Evolutionary conservation across 2,797 vertebrate species (phyloP).

Genomic region (Rhinichthys osculus): DNA sequence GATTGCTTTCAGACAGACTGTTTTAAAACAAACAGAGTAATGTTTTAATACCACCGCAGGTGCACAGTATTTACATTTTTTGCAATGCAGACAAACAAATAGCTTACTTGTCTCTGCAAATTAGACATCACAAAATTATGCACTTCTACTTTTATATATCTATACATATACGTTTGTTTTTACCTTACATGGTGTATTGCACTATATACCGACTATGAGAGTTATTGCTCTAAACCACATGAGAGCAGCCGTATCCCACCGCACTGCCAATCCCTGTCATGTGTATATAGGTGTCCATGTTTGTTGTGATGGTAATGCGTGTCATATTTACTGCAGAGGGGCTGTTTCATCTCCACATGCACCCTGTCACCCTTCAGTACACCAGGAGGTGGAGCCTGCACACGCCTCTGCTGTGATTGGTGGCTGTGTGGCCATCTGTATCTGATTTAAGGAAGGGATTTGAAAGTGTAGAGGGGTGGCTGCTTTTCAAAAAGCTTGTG

Average conservation of each 20-base stretch:
- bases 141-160: background rate
- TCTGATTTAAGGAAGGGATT: slow-evolving; percentile 20
- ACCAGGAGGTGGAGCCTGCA: background rate
- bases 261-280: background rate
- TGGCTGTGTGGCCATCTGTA: slow-evolving; percentile 44
- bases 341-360: slow-evolving; percentile 39
- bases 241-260: background rate
- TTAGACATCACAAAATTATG: background rate
- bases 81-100: background rate
- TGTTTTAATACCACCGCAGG: background rate
- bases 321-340: slow-evolving; percentile 33
- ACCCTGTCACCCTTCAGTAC: slow-evolving; percentile 6
- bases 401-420: slow-evolving; percentile 48
- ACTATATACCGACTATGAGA: background rate
- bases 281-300: slow-evolving; percentile 19
- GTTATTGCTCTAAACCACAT: background rate
- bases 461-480: background rate
- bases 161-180: background rate
- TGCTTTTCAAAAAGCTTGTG: slow-evolving; percentile 1
- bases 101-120: background rate
- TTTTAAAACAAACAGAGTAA: background rate
- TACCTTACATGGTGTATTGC: background rate
- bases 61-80: background rate
- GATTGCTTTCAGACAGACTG: background rate
- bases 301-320: slow-evolving; percentile 17